phyloP scores from a whole-genome alignment of 2,888 invertebrate species.

The Temnothorax unifasciatus region DNA sequence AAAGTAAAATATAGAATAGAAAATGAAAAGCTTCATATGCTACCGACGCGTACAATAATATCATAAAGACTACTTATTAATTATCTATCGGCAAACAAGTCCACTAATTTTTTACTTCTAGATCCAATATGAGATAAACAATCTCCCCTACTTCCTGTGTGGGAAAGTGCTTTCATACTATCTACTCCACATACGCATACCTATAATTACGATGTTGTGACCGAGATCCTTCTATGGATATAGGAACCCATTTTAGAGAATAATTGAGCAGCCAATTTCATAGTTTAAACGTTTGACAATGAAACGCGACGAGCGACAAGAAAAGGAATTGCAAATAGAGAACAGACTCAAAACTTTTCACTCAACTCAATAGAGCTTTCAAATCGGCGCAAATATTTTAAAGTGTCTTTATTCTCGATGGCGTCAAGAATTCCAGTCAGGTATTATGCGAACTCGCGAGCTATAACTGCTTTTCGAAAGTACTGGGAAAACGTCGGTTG shows the following conservation, averaged over 20 bases:
- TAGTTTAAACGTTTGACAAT: background rate
- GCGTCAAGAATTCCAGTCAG: slow-evolving; percentile 41
- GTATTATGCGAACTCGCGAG: slow-evolving; percentile 35
- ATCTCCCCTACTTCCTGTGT: slow-evolving; percentile 22
- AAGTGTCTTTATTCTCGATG: slow-evolving; percentile 20
- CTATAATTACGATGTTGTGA: slow-evolving; percentile 31
- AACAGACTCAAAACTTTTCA: background rate
- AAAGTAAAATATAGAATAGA: background rate
- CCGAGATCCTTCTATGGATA: slow-evolving; percentile 1
- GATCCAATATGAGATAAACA: slow-evolving; percentile 18
- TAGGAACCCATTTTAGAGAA: background rate
- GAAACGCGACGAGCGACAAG: background rate
- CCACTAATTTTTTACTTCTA: background rate
- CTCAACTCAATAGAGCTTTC: background rate
- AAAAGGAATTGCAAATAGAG: background rate
- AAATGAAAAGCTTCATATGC: background rate
- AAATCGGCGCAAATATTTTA: slow-evolving; percentile 57
- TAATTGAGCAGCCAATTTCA: background rate
- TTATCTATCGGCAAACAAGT: background rate
- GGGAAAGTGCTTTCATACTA: slow-evolving; percentile 29
- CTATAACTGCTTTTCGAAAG: slow-evolving; percentile 67
- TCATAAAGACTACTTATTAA: background rate
- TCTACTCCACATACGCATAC: slow-evolving; percentile 2
- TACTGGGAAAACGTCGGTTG: slow-evolving; percentile 65
- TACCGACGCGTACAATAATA: background rate